Conservation (phyloP, 2,797 vertebrate species). For the Esox lucius region DNA sequence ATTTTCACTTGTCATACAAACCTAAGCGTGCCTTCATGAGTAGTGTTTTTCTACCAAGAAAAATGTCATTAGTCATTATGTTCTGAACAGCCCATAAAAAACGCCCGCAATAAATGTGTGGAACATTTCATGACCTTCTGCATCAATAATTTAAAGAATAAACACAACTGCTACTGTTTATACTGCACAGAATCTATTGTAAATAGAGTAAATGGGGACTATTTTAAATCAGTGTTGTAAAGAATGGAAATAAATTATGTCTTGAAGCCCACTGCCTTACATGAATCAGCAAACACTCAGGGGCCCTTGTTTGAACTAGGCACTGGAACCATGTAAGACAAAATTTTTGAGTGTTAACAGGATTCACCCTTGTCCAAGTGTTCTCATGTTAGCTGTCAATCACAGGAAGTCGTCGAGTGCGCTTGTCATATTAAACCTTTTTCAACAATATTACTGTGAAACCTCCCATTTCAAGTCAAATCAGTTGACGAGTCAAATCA, state of each 20-base stretch:
- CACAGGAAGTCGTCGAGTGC: background rate
- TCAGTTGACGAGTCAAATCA: background rate
- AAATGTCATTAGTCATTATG: slow-evolving; percentile 13
- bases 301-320: slow-evolving; percentile 1
- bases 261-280: background rate
- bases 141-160: slow-evolving; percentile 22
- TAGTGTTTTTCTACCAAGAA: slow-evolving; percentile 13
- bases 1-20: slow-evolving; percentile 17
- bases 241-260: slow-evolving; percentile 13
- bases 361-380: background rate
- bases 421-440: background rate
- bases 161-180: slow-evolving; percentile 23
- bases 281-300: background rate
- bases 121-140: slow-evolving; percentile 8
- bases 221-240: slow-evolving; percentile 7
- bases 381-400: slow-evolving; percentile 10
- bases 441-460: background rate
- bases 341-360: background rate
- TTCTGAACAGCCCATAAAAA: slow-evolving; percentile 8
- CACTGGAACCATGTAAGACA: no score
- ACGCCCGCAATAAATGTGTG: background rate
- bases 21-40: slow-evolving; percentile 1
- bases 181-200: slow-evolving; percentile 12
- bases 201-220: slow-evolving; percentile 10
- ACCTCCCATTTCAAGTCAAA: background rate